Conservation (phyloP, 2,888 invertebrate genomes). For the Leptinotarsa juncta region DNA sequence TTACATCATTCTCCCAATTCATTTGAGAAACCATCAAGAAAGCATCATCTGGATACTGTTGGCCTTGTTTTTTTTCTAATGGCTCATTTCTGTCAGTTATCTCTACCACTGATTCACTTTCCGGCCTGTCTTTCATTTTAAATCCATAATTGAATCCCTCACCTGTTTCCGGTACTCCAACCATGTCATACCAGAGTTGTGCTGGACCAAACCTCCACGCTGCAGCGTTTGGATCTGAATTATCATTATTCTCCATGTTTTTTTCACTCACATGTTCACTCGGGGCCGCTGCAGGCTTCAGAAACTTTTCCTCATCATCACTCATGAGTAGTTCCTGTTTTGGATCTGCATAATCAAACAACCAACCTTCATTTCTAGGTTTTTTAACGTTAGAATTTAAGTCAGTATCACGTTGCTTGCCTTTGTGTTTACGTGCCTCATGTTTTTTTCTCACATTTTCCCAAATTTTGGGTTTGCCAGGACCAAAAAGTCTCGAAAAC, state of each 20-base stretch:
- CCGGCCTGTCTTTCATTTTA: conserved; percentile 70
- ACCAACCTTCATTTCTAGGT: conserved; percentile 69
- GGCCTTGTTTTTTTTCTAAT: conserved; percentile 61
- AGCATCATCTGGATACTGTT: conserved; percentile 86
- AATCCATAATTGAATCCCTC: conserved; percentile 98
- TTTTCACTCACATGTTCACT: conserved; percentile 59
- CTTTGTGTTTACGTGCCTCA: conserved; percentile 74
- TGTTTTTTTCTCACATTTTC: conserved; percentile 83
- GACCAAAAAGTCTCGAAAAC: conserved; percentile 94
- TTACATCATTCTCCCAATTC: conserved; percentile 98
- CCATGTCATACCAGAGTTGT: conserved; percentile 98
- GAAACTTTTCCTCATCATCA: conserved; percentile 81
- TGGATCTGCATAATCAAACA: conserved; percentile 72
- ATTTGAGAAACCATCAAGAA: conserved; percentile 97
- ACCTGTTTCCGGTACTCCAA: conserved; percentile 93
- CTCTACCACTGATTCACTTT: conserved; percentile 21
- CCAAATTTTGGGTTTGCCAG: conserved; percentile 96
- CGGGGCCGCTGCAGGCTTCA: conserved; percentile 69
- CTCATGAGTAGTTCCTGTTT: conserved; percentile 76
- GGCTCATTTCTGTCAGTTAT: conserved; percentile 40
- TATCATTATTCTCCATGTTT: conserved; percentile 70
- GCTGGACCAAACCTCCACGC: conserved; percentile 99
- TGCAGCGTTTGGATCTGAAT: conserved; percentile 81
- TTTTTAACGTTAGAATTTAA: conserved; percentile 68
- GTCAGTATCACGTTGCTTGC: conserved; percentile 70